These are phyloP conservation scores for Andricus grossulariae DNA, from an alignment of 1,140 invertebrate genomes.

Conservation along the genomic window DNA sequence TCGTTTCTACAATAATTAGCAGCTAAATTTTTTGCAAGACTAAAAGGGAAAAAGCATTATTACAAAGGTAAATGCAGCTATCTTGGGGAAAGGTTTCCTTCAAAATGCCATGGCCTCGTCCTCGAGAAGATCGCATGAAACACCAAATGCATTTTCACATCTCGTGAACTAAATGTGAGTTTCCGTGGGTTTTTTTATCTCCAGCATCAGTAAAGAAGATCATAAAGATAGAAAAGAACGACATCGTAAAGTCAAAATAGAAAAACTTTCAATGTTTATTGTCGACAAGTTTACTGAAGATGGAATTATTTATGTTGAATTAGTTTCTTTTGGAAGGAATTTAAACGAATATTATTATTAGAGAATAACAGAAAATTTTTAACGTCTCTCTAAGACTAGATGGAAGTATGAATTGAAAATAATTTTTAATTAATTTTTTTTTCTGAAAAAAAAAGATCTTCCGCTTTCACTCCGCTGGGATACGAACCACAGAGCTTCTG, in stretches of 20 bases:
- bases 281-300: not conserved
- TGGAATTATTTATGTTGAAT: not conserved
- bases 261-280: not conserved
- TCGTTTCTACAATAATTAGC: too few relatives aligned
- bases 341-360: too few relatives aligned
- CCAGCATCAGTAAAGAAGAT: not conserved
- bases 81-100: not conserved
- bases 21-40: not conserved
- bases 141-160: not conserved
- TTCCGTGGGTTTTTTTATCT: not conserved
- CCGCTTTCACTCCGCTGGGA: too few relatives aligned
- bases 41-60: not conserved
- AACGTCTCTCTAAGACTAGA: too few relatives aligned
- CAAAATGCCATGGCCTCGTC: not conserved
- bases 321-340: not conserved
- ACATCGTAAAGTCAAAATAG: not conserved
- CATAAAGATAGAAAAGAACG: not conserved
- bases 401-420: too few relatives aligned
- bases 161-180: not conserved
- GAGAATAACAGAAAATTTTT: too few relatives aligned
- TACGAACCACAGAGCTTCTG: too few relatives aligned
- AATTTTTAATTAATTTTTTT: too few relatives aligned
- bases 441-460: too few relatives aligned
- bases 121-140: not conserved
- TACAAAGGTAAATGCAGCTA: not conserved